Evolutionary conservation across 1,140 invertebrate species (phyloP).

Genomic region (Kradibia gibbosae): DNA sequence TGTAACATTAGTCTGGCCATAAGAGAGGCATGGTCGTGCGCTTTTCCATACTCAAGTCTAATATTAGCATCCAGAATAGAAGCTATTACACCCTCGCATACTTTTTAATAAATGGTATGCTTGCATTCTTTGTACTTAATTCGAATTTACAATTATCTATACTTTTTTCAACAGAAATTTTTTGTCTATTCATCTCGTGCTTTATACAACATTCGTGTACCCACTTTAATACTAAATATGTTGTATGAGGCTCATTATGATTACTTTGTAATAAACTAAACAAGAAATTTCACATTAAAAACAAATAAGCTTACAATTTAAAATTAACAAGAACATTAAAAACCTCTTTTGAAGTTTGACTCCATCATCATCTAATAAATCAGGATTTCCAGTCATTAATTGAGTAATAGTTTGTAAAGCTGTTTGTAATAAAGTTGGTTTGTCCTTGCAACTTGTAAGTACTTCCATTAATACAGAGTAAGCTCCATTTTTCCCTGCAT

Average conservation of each 20-base stretch:
- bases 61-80: conserved; percentile 89
- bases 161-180: conserved; percentile 75
- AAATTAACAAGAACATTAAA: conserved; percentile 47
- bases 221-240: conserved; percentile 78
- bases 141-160: conserved; percentile 75
- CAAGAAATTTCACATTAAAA: not conserved
- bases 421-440: conserved; percentile 66
- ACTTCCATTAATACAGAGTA: conserved; percentile 78
- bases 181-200: conserved; percentile 84
- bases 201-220: conserved; percentile 80
- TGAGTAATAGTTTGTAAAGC: conserved; percentile 77
- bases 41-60: conserved; percentile 87
- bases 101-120: conserved; percentile 71
- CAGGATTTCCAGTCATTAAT: conserved; percentile 83
- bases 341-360: conserved; percentile 77
- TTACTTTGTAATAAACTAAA: conserved; percentile 66
- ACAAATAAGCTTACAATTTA: not conserved
- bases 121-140: conserved; percentile 71
- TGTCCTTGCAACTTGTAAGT: conserved; percentile 69
- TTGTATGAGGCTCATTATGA: conserved; percentile 71
- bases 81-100: conserved; percentile 78
- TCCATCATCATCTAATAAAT: conserved; percentile 78
- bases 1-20: conserved; percentile 82
- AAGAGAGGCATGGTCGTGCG: conserved; percentile 87
- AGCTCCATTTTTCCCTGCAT: conserved; percentile 82